Evolutionary conservation across 2,797 vertebrate genomes (phyloP).

Genomic region (Dicrostonyx torquatus): DNA sequence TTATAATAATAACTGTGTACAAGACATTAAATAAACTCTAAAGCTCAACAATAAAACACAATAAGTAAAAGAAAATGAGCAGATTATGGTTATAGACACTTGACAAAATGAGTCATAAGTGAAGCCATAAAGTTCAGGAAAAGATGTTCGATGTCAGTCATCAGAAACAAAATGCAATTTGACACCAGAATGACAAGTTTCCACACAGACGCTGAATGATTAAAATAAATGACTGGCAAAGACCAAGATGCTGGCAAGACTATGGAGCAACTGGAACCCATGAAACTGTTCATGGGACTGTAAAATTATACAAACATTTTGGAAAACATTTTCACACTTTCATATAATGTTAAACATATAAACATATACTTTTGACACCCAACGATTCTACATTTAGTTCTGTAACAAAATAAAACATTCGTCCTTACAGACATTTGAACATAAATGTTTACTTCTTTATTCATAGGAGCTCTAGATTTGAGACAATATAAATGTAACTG

Average conservation of each 20-base stretch:
- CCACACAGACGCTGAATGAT: neutral
- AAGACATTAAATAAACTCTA: neutral
- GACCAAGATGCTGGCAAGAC: neutral
- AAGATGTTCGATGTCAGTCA: neutral
- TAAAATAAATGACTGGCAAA: slow-evolving; percentile 21
- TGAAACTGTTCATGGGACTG: neutral
- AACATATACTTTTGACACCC: slow-evolving; percentile 29
- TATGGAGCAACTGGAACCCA: neutral
- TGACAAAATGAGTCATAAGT: neutral
- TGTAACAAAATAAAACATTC: slow-evolving; percentile 42
- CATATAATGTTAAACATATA: slow-evolving; percentile 34
- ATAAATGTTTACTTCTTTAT: slow-evolving; percentile 34
- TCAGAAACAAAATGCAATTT: neutral
- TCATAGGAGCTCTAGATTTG: neutral
- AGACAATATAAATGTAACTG: slow-evolving; percentile 16
- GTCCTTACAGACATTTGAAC: slow-evolving; percentile 27
- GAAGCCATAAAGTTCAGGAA: neutral
- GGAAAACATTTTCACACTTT: slow-evolving; percentile 38
- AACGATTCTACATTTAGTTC: neutral
- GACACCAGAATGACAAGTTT: neutral
- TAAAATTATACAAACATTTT: slow-evolving; percentile 50
- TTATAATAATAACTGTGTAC: neutral
- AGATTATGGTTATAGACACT: neutral
- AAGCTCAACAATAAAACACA: neutral
- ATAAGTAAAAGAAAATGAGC: neutral